These are phyloP conservation scores for Cephalopachus bancanus DNA, from an alignment of 2,797 vertebrate genomes.

Conservation along the genomic window DNA sequence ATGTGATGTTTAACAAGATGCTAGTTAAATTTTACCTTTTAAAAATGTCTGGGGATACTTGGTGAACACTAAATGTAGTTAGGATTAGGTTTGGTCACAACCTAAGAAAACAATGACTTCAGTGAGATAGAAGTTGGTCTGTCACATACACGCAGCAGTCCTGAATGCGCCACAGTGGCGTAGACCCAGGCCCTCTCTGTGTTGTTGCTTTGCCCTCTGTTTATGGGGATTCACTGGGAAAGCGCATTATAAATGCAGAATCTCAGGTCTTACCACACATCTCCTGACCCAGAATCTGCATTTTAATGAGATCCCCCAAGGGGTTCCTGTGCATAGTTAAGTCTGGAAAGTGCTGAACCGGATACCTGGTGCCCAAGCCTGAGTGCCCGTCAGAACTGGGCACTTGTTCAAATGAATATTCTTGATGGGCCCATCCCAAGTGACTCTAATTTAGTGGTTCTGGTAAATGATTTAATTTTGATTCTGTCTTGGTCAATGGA, in stretches of 20 bases:
- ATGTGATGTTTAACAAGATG: background rate
- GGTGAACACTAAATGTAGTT: background rate
- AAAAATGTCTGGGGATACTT: background rate
- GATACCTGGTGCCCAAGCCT: background rate
- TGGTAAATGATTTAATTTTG: background rate
- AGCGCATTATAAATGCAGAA: background rate
- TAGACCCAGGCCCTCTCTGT: background rate
- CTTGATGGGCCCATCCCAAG: background rate
- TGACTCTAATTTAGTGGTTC: background rate
- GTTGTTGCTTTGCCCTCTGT: background rate
- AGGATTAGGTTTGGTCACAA: background rate
- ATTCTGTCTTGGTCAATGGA: background rate
- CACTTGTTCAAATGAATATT: background rate
- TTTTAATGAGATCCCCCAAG: background rate
- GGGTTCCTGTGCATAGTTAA: background rate
- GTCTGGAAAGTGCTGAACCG: background rate
- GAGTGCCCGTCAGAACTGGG: background rate
- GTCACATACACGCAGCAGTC: background rate
- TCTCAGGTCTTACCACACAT: background rate
- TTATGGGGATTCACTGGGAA: background rate
- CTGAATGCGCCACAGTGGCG: background rate
- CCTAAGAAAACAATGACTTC: background rate
- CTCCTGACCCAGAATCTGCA: background rate
- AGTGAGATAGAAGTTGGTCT: rapidly evolving
- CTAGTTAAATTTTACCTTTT: background rate